Percentiles rank a stretch among this genome's conserved stretches.
phyloP scores from a whole-genome alignment of 2,113 vertebrate genomes.

The Delphinapterus leucas region DNA sequence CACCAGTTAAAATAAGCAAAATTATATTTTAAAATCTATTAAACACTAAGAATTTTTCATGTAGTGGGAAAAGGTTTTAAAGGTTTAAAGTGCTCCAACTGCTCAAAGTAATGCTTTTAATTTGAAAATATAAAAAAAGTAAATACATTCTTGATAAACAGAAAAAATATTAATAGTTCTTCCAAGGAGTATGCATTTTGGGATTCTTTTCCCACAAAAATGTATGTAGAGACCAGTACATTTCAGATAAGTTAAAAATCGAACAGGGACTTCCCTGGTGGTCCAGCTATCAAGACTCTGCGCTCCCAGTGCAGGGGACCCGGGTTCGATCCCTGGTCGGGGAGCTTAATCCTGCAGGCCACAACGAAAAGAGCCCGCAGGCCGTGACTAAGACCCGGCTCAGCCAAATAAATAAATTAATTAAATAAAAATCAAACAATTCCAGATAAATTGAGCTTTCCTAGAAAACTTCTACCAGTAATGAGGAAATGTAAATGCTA shows the following conservation, averaged over 20 bases:
- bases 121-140: neutral
- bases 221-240: neutral
- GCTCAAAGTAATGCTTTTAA: neutral
- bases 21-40: neutral
- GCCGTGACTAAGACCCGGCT: too few species aligned
- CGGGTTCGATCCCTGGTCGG: too few species aligned
- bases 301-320: too few species aligned
- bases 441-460: neutral
- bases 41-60: neutral
- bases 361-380: too few species aligned
- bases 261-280: neutral
- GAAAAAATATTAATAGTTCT: neutral
- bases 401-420: too few species aligned
- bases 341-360: too few species aligned
- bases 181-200: neutral
- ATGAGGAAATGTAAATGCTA: neutral
- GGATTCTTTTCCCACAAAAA: neutral
- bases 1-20: neutral
- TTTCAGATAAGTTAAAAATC: neutral
- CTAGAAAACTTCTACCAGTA: neutral
- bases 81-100: neutral
- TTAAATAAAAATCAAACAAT: neutral
- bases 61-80: neutral
- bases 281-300: too few species aligned
- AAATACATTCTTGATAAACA: neutral